These are phyloP conservation scores for Mythimna ferrago DNA, from an alignment of 2,888 invertebrate genomes.

Conservation along the genomic window DNA sequence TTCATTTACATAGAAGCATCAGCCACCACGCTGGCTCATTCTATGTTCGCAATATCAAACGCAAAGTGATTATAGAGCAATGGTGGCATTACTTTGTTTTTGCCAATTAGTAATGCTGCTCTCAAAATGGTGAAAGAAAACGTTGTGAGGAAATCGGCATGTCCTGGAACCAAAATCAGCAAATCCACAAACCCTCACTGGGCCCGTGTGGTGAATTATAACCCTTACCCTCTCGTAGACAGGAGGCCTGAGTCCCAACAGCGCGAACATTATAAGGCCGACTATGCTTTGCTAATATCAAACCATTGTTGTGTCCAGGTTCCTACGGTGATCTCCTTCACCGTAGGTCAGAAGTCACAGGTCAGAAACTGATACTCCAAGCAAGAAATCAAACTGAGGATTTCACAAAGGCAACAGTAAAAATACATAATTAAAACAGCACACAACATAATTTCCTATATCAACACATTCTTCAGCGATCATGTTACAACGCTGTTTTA, in stretches of 20 bases:
- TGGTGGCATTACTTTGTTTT: too few relatives aligned
- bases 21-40: background rate
- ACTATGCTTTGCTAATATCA: too few relatives aligned
- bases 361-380: background rate
- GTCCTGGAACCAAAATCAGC: too few relatives aligned
- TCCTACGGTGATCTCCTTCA: background rate
- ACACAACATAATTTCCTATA: background rate
- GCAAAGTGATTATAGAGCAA: too few relatives aligned
- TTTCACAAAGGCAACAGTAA: background rate
- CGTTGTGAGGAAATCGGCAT: too few relatives aligned
- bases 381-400: background rate
- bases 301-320: background rate
- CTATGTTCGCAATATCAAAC: background rate
- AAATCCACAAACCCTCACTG: too few relatives aligned
- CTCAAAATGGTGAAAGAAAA: too few relatives aligned
- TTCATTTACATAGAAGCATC: background rate
- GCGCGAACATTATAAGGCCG: too few relatives aligned
- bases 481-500: conserved; percentile 25
- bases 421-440: background rate
- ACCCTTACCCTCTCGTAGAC: too few relatives aligned
- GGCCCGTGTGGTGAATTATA: too few relatives aligned
- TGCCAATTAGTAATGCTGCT: too few relatives aligned
- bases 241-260: too few relatives aligned
- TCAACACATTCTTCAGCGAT: conserved; percentile 43
- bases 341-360: background rate